Evolutionary conservation across 2,113 vertebrate genomes (phyloP), one percentile per base, ranked within the genome.

Genomic region (Osmerus eperlanus): DNA sequence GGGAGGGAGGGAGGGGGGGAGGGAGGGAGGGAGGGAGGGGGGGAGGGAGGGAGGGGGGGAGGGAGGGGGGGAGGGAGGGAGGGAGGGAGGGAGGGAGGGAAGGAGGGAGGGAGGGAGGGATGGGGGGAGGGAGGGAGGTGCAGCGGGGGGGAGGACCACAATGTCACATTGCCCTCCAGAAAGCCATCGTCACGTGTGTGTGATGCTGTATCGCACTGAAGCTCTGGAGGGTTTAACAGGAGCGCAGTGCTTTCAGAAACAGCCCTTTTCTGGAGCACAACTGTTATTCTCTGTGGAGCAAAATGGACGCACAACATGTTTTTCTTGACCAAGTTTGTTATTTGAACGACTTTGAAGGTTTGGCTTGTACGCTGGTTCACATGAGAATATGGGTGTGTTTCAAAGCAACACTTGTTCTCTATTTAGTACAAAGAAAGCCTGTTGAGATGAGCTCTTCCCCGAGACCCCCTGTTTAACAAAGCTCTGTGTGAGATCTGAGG

Each of bases 341-440:
- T 47, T 47, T 5, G 41, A 47, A 47, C 41, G 41, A 47, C 41
- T 12, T 47, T 47, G 41, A 47, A 47, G 41, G 41, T 78, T 61
- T 4, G 18, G 66, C 2, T 59, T 59, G 18, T 3, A 59, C 19
- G 41, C 41, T 59, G 16, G n/a, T 19, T 59, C 21, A 18, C 56
- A 18, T 59, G 18, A 59, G 56, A 83, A 81, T 65, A 72, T 56
- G 9, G 9, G 41, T 80, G 25, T 69, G 62, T 83, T 47, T 52
- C 76, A 82, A 83, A 82, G 76, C 72, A 71, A 72, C 74, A 72
- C 65, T 79, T 75, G 9, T 36, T 47, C 41, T 47, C 7, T 11
- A 47, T 47, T 9, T 12, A 47, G 41, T 8, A 47, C 8, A 47
- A 47, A 47, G 41, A 47, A 4, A 47, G 8, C 9, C 8, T 47